phyloP scores from a whole-genome alignment of 2,888 invertebrate genomes.

The Syrista parreyssii region DNA sequence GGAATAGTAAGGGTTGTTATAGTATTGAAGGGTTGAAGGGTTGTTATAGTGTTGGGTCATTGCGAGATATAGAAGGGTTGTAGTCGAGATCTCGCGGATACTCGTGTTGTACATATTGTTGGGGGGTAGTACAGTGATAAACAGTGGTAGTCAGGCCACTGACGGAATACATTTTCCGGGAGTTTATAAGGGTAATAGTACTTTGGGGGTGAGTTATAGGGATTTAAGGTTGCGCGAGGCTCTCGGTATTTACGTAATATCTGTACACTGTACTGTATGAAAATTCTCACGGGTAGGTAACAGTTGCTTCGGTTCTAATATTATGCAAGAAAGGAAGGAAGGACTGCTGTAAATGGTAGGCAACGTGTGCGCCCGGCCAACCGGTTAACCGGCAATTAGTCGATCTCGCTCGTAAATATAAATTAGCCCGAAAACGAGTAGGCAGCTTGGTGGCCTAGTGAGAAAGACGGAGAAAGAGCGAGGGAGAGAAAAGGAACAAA shows the following conservation, averaged over 20 bases:
- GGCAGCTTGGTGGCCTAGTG: slow-evolving; percentile 49
- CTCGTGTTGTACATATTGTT: neutral
- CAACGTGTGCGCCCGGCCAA: slow-evolving; percentile 16
- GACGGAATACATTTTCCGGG: neutral
- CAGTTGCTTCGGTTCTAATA: slow-evolving; percentile 9
- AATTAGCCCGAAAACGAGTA: slow-evolving; percentile 55
- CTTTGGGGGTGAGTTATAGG: neutral
- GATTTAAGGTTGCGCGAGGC: slow-evolving; percentile 28
- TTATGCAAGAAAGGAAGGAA: neutral
- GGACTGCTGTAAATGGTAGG: slow-evolving; percentile 8
- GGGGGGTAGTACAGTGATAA: neutral
- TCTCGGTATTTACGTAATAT: slow-evolving; percentile 42
- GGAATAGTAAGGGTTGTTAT: neutral
- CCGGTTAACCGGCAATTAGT: slow-evolving; percentile 65
- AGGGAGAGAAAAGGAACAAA: slow-evolving; percentile 34
- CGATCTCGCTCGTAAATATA: slow-evolving; percentile 63
- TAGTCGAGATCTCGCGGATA: neutral
- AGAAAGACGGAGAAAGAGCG: neutral
- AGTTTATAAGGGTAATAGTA: slow-evolving; percentile 2
- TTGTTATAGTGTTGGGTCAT: neutral
- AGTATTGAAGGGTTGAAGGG: too few relatives aligned
- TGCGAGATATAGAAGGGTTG: neutral
- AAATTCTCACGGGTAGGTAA: slow-evolving; percentile 19
- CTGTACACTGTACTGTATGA: neutral
- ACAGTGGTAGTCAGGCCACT: neutral